Evolutionary conservation across 1,140 invertebrate species (phyloP), one percentile per base, ranked within the genome.

Genomic region (Philopotamus ludificatus): DNA sequence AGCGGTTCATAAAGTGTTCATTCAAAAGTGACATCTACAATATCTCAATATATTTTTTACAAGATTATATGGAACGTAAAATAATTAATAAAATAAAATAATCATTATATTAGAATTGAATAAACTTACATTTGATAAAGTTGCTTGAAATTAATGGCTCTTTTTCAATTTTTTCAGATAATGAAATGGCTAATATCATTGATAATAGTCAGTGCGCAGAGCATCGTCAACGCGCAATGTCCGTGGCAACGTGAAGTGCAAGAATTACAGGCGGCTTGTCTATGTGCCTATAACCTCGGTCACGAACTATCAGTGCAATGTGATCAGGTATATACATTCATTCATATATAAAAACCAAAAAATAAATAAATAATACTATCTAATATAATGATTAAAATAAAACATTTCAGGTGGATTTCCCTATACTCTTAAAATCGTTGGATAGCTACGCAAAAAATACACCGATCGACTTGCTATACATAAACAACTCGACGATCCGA

Each of bases 231-330:
- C 28, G 87, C 84, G 1, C 89, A 92, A 73, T 96, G 94, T 77
- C 93, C 93, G 0, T 95, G 93, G 93, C 86, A 89, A 63, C 79
- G 85, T 23, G 82, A 85, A 66, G 78, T 86, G 16, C 76, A 81
- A 4, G 87, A 90, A 51, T 83, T 95, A 42, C 91, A 93, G 72
- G 85, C 87, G n/a, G 86, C 91, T 8, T 97, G 94, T 76, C 85
- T 94, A 26, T 97, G 94, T 75, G 91, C 92, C 49, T 89, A 89
- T 74, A 95, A 93, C 74, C 78, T 91, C 57, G 89, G 88, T 3
- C 84, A 86, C 63, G 88, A 93, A 74, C 77, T 95, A 1, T 93
- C 91, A 2, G 87, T 95, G 22, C 93, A 95, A 75, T 97, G 93
- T 76, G 89, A 93, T 76, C 87, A 91, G 77, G 83, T 85, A 74